A percentile compares a stretch with the other conserved stretches of the same genome.
phyloP scores from a whole-genome alignment of 1,140 invertebrate genomes.

The Chironomus striatipennis region DNA sequence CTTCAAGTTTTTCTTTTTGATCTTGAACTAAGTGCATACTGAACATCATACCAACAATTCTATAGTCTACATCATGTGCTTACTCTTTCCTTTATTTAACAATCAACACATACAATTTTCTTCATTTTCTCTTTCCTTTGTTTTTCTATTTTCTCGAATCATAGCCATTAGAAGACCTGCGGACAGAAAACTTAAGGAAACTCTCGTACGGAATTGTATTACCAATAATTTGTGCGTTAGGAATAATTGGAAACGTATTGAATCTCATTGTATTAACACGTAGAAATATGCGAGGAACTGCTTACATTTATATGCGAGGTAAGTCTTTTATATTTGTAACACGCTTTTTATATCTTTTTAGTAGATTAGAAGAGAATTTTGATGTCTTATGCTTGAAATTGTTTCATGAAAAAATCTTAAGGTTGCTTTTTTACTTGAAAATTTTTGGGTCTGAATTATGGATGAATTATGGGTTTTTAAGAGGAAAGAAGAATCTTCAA shows the following conservation, averaged over 20 bases:
- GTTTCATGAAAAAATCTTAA: too few relatives aligned
- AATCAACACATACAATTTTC: not conserved
- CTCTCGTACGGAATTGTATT: conserved; percentile 61
- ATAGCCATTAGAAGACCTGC: conserved; percentile 45
- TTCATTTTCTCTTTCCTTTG: not conserved
- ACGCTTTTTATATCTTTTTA: too few relatives aligned
- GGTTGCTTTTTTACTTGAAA: too few relatives aligned
- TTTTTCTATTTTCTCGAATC: not conserved
- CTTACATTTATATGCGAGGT: conserved; percentile 72
- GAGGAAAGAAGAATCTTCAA: too few relatives aligned
- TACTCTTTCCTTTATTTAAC: too few relatives aligned
- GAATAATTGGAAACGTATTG: conserved; percentile 63
- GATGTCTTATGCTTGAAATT: too few relatives aligned
- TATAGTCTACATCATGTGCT: too few relatives aligned
- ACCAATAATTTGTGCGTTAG: conserved; percentile 58
- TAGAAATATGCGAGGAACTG: conserved; percentile 64
- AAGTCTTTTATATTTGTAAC: conserved; percentile 36
- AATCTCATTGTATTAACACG: conserved; percentile 64
- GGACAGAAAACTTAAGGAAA: conserved; percentile 50
- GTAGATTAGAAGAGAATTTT: not conserved
- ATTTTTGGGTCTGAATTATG: too few relatives aligned
- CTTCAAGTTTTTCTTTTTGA: too few relatives aligned
- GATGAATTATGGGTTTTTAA: too few relatives aligned
- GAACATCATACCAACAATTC: too few relatives aligned
- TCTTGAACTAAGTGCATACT: too few relatives aligned